A percentile compares a stretch with the other conserved stretches of the same genome.
These are phyloP conservation scores for Cromileptes altivelis DNA, from an alignment of 2,113 vertebrate species.

Conservation along the genomic window DNA sequence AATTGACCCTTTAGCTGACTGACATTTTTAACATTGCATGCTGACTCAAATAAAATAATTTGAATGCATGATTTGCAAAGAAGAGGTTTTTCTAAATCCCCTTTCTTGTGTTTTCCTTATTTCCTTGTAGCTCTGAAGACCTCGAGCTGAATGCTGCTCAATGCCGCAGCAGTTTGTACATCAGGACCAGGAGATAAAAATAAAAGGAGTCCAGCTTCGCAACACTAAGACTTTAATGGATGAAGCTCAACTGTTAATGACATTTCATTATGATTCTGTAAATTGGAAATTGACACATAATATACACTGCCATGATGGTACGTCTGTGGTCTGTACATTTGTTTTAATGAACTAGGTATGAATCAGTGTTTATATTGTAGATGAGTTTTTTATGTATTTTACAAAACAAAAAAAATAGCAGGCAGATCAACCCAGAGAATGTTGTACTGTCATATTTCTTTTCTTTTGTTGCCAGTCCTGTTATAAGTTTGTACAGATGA, in stretches of 20 bases:
- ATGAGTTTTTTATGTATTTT: slow-evolving; percentile 75
- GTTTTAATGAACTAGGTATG: slow-evolving; percentile 66
- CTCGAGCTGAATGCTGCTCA: slow-evolving; percentile 3
- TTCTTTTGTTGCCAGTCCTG: slow-evolving; percentile 52
- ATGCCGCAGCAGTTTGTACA: background rate
- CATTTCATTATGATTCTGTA: slow-evolving; percentile 59
- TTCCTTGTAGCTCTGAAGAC: slow-evolving; percentile 69
- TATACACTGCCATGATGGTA: slow-evolving; percentile 71
- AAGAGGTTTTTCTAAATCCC: background rate
- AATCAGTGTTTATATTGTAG: slow-evolving; percentile 81
- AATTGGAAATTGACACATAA: slow-evolving; percentile 58
- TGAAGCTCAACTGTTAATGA: slow-evolving; percentile 24
- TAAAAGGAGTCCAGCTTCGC: background rate
- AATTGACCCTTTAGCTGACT: background rate
- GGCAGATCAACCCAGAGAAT: slow-evolving; percentile 34
- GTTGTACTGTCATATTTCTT: slow-evolving; percentile 42
- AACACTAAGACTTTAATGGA: slow-evolving; percentile 57
- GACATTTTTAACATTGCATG: slow-evolving; percentile 19
- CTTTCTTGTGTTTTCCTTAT: slow-evolving; percentile 30
- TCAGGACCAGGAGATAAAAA: background rate
- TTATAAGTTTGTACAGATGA: slow-evolving; percentile 77
- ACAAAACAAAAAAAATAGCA: slow-evolving; percentile 48
- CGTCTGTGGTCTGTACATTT: slow-evolving; percentile 77
- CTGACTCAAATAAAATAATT: background rate
- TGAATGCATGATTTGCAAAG: background rate